phyloP scores from a whole-genome alignment of 1,140 invertebrate species.

The Nomia melanderi region DNA sequence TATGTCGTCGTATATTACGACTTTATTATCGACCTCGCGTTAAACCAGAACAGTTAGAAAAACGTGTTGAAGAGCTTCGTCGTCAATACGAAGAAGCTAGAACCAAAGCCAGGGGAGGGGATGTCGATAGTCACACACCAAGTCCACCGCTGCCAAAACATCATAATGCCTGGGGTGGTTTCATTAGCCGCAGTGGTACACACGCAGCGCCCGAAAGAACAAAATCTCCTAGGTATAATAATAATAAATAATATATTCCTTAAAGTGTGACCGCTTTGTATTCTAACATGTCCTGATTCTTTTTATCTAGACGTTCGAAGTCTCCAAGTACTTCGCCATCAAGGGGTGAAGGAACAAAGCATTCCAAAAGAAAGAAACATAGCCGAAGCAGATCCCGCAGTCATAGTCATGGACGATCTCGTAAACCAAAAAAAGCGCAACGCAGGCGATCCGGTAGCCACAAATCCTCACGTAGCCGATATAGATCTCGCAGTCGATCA shows the following conservation, averaged over 20 bases:
- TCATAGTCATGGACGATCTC: slow-evolving; percentile 79
- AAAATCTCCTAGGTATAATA: slow-evolving; percentile 76
- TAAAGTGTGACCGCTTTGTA: too few relatives aligned
- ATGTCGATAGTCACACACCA: slow-evolving; percentile 82
- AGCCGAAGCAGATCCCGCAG: slow-evolving; percentile 82
- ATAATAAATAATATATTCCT: neutral
- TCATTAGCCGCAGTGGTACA: slow-evolving; percentile 81
- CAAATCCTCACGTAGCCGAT: slow-evolving; percentile 81
- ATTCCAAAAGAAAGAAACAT: slow-evolving; percentile 80
- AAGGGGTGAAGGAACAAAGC: slow-evolving; percentile 73
- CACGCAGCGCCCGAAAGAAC: slow-evolving; percentile 75
- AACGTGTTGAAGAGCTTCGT: slow-evolving; percentile 87
- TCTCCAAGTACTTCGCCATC: slow-evolving; percentile 74
- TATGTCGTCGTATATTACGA: slow-evolving; percentile 91
- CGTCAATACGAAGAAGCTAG: slow-evolving; percentile 89
- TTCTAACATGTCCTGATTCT: too few relatives aligned
- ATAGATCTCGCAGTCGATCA: slow-evolving; percentile 81
- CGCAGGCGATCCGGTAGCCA: slow-evolving; percentile 79
- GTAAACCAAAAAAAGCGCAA: slow-evolving; percentile 78
- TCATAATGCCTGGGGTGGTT: slow-evolving; percentile 86
- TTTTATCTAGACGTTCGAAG: slow-evolving; percentile 74
- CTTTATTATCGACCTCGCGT: slow-evolving; percentile 92
- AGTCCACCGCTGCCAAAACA: slow-evolving; percentile 80
- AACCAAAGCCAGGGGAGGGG: slow-evolving; percentile 83
- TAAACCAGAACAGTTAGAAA: slow-evolving; percentile 87